Evolutionary conservation across 1,140 invertebrate genomes (phyloP).

Genomic region (Drosophila auraria): DNA sequence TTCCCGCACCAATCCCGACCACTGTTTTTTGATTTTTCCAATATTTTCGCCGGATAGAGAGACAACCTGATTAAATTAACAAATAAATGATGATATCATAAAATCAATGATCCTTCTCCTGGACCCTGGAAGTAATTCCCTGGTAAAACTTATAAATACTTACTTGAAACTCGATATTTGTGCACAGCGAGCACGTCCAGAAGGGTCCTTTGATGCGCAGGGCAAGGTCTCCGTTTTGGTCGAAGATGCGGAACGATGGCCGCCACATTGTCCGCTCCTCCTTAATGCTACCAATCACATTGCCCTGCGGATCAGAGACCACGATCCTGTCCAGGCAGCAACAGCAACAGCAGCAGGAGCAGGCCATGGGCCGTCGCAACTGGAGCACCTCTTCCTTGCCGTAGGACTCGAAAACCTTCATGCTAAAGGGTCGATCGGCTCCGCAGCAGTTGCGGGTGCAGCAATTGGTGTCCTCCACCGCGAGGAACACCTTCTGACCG

Average conservation of each 20-base stretch:
- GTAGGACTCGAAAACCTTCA: constrained; percentile 92
- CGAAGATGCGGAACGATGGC: constrained; percentile 92
- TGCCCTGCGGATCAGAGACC: constrained; percentile 90
- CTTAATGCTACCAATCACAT: constrained; percentile 90
- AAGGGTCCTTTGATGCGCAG: constrained; percentile 93
- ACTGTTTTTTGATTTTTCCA: constrained; percentile 92
- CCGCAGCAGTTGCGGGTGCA: constrained; percentile 92
- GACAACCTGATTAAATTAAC: constrained; percentile 85
- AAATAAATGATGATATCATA: background rate
- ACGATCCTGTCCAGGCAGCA: constrained; percentile 94
- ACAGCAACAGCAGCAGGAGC: constrained; percentile 92
- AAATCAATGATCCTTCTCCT: background rate
- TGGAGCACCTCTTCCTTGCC: constrained; percentile 91
- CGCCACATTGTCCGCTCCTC: constrained; percentile 94
- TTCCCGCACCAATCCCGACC: constrained; percentile 90
- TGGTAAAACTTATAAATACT: constrained; percentile 21
- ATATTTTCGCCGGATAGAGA: constrained; percentile 88
- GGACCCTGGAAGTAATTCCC: background rate
- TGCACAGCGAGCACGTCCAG: constrained; percentile 92
- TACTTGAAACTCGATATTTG: constrained; percentile 91
- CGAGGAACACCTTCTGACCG: constrained; percentile 93
- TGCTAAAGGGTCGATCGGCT: constrained; percentile 91
- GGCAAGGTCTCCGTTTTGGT: constrained; percentile 91
- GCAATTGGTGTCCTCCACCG: constrained; percentile 93
- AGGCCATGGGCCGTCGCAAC: constrained; percentile 90